These are phyloP conservation scores for Haemorhous mexicanus DNA, from an alignment of 2,113 vertebrate genomes.

Conservation along the genomic window DNA sequence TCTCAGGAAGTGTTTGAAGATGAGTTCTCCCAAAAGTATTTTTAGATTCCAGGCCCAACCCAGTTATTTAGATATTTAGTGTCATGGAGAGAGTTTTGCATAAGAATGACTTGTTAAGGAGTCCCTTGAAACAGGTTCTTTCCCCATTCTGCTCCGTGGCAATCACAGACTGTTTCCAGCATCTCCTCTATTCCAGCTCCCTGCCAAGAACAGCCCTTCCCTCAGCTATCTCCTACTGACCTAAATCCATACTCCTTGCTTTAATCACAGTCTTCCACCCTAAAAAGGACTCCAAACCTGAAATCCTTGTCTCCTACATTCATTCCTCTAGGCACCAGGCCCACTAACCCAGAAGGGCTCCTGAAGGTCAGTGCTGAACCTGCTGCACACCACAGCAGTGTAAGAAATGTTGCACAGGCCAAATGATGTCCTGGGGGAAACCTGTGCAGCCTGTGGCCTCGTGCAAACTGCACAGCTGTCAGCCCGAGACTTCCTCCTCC, in stretches of 20 bases:
- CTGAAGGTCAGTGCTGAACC: constrained; percentile 8
- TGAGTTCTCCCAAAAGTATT: neutral
- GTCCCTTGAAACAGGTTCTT: neutral
- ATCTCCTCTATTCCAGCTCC: neutral
- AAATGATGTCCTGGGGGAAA: constrained; percentile 13
- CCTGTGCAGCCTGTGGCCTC: neutral
- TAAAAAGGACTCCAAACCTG: neutral
- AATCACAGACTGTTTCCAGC: neutral
- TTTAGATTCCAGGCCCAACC: neutral
- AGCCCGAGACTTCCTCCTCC: neutral
- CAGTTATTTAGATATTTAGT: neutral
- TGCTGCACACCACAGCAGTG: neutral
- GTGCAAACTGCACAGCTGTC: neutral
- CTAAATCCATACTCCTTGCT: neutral
- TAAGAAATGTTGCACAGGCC: neutral
- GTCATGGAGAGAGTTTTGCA: neutral
- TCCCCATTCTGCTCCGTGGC: neutral
- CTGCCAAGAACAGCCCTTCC: neutral
- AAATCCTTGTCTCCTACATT: neutral
- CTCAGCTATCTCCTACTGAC: neutral
- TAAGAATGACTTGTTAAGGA: neutral
- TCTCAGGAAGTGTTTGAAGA: neutral
- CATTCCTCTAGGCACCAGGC: neutral
- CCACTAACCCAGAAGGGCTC: neutral
- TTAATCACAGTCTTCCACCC: neutral